Conservation (phyloP, 2,797 vertebrate genomes). For the Todus mexicanus region DNA sequence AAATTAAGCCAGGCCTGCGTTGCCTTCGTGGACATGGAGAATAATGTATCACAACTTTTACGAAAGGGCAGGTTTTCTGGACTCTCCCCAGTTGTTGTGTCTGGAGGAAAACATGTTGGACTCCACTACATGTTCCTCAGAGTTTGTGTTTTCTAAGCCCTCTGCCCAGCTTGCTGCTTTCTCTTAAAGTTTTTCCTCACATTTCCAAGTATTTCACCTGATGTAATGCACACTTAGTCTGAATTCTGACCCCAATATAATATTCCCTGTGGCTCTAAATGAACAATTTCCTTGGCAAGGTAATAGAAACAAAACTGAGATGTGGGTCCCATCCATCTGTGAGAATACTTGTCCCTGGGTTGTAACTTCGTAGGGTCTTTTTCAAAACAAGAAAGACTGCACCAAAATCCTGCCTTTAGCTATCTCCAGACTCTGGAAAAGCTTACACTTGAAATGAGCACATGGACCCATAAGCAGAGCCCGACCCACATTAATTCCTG, state of each 20-base stretch:
- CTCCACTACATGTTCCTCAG: background rate
- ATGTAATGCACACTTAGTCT: background rate
- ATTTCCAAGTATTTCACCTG: background rate
- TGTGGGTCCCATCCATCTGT: background rate
- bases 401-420: background rate
- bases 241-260: background rate
- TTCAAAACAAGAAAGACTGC: background rate
- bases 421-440: background rate
- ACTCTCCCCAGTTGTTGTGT: background rate
- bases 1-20: background rate
- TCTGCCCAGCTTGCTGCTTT: background rate
- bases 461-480: background rate
- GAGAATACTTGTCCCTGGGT: background rate
- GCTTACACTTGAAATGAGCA: background rate
- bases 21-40: background rate
- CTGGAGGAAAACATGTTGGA: accelerated
- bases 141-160: background rate
- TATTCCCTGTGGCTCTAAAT: background rate
- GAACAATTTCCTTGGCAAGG: background rate
- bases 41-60: background rate
- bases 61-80: background rate
- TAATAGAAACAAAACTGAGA: background rate
- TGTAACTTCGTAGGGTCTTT: background rate
- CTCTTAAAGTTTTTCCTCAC: background rate
- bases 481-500: background rate